Percentiles rank a stretch among this genome's conserved stretches.
phyloP scores from a whole-genome alignment of 2,797 vertebrate genomes.

The Enteromius paludinosus region DNA sequence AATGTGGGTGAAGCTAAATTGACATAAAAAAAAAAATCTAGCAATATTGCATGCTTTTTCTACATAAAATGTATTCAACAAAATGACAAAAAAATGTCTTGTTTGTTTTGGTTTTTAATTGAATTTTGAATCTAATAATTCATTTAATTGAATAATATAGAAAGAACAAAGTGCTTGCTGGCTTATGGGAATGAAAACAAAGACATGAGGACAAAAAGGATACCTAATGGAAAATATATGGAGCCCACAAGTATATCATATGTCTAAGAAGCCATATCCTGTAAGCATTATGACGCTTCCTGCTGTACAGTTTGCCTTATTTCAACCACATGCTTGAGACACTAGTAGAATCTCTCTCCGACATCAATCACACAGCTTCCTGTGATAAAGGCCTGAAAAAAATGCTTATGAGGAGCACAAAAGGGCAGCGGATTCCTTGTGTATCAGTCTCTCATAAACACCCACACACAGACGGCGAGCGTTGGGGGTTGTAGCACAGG shows the following conservation, averaged over 20 bases:
- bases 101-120: neutral
- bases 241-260: constrained; percentile 11
- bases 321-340: constrained; percentile 18
- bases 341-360: neutral
- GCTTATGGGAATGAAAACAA: neutral
- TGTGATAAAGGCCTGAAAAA: constrained; percentile 6
- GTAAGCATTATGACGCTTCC: constrained; percentile 29
- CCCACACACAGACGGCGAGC: constrained; percentile 49
- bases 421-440: constrained; percentile 25
- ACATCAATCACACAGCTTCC: constrained; percentile 8
- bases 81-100: neutral
- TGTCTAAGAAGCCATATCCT: constrained; percentile 23
- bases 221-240: neutral
- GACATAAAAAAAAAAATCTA: too few relatives aligned
- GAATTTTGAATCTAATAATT: neutral
- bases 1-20: neutral
- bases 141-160: neutral
- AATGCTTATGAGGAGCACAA: constrained; percentile 28
- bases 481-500: constrained; percentile 47
- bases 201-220: constrained; percentile 3
- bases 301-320: constrained; percentile 12
- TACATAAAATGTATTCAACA: neutral
- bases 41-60: neutral
- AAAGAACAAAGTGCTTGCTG: neutral
- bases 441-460: constrained; percentile 36